Evolutionary conservation across 2,113 vertebrate species (phyloP).

Genomic region (Amphiprion percula): DNA sequence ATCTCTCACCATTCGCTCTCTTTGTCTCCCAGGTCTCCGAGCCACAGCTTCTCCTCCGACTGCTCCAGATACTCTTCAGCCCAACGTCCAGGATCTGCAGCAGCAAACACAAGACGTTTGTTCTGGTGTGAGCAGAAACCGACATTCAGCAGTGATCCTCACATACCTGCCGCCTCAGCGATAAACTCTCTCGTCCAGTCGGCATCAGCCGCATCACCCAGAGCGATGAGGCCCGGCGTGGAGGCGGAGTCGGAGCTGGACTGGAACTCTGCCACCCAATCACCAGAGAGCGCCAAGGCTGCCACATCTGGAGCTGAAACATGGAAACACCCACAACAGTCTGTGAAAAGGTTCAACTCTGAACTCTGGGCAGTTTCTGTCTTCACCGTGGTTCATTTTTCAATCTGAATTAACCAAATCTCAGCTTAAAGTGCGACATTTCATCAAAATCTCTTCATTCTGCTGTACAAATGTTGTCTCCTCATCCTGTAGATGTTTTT

Average conservation of each 20-base stretch:
- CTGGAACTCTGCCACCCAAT: constrained; percentile 96
- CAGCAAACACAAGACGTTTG: constrained; percentile 6
- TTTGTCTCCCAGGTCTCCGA: constrained; percentile 92
- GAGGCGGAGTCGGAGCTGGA: constrained; percentile 85
- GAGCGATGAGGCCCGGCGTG: constrained; percentile 80
- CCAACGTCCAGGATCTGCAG: constrained; percentile 94
- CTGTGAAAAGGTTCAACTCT: not conserved
- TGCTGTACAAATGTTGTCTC: too few relatives aligned
- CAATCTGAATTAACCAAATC: too few relatives aligned
- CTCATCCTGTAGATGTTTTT: too few relatives aligned
- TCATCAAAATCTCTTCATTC: too few relatives aligned
- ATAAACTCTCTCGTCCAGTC: constrained; percentile 99
- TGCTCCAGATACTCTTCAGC: constrained; percentile 98
- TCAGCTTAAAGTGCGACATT: too few relatives aligned
- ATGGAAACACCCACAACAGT: not conserved
- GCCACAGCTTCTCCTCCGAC: constrained; percentile 97
- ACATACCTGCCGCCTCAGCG: constrained; percentile 92
- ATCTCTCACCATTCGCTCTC: constrained; percentile 85
- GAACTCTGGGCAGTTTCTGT: too few relatives aligned
- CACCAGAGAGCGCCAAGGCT: constrained; percentile 94
- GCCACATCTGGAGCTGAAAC: constrained; percentile 93
- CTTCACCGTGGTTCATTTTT: too few relatives aligned
- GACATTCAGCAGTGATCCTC: not conserved
- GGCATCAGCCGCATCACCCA: constrained; percentile 88
- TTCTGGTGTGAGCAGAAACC: constrained; percentile 11